These are phyloP conservation scores for Temnothorax nylanderi DNA, from an alignment of 1,140 invertebrate species.

Conservation along the genomic window DNA sequence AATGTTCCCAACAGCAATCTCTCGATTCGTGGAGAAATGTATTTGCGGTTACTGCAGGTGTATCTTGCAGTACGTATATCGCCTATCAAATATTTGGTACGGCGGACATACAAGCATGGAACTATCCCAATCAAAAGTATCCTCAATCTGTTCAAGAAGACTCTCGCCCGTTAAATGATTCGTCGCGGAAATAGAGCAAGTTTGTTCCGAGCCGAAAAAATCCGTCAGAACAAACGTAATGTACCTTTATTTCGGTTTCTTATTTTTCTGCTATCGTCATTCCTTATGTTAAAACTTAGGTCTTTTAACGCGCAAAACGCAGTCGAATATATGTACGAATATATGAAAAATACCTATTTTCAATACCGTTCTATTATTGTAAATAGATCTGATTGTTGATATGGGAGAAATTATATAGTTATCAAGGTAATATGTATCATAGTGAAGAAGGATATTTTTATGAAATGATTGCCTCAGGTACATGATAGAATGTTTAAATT, in stretches of 20 bases:
- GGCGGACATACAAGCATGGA: conserved; percentile 88
- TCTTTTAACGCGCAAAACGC: not conserved
- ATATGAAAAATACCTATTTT: conserved; percentile 59
- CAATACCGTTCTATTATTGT: conserved; percentile 60
- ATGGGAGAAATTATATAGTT: conserved; percentile 50
- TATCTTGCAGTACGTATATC: conserved; percentile 89
- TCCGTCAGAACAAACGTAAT: conserved; percentile 57
- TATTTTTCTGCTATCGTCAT: conserved; percentile 10
- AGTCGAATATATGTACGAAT: not conserved
- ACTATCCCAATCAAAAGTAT: conserved; percentile 85
- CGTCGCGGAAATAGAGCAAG: conserved; percentile 74
- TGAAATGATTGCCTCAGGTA: conserved; percentile 34
- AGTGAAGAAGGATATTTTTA: conserved; percentile 59
- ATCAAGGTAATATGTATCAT: conserved; percentile 55
- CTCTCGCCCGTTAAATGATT: conserved; percentile 79
- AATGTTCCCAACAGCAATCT: conserved; percentile 84
- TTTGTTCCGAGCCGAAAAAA: conserved; percentile 67
- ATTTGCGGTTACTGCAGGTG: conserved; percentile 89
- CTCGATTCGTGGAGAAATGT: conserved; percentile 90
- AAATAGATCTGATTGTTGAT: conserved; percentile 58
- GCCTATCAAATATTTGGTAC: conserved; percentile 90
- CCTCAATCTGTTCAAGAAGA: conserved; percentile 79
- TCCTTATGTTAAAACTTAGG: conserved; percentile 6
- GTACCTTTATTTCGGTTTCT: not conserved
- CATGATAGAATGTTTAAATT: conserved; percentile 15